Conservation (phyloP, 30 jellyfish, hydroid and myxozoan species). For the Nemopilema nomurai region DNA sequence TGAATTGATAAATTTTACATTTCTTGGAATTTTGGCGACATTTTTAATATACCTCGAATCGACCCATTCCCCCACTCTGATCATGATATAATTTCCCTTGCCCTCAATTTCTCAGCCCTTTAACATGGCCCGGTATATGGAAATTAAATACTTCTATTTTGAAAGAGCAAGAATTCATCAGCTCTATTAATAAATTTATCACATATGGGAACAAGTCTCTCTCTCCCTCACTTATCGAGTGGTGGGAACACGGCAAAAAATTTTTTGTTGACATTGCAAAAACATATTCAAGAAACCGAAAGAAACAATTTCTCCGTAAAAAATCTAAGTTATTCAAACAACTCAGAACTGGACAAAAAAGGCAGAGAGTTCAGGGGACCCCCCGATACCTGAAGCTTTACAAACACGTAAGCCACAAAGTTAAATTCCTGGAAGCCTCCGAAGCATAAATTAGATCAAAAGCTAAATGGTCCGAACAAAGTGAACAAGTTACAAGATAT, state of each 20-base stretch:
- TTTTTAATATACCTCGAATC: not conserved
- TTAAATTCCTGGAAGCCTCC: not conserved
- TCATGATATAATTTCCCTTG: not conserved
- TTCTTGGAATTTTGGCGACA: not conserved
- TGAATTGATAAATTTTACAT: slow-evolving; percentile 2
- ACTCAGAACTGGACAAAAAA: not conserved
- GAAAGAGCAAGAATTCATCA: not conserved
- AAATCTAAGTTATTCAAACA: not conserved
- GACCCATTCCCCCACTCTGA: slow-evolving; percentile 21
- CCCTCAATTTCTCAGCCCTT: not conserved
- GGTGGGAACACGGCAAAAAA: slow-evolving; percentile 8
- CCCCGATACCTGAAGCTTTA: slow-evolving; percentile 1
- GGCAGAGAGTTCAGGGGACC: slow-evolving; percentile 1
- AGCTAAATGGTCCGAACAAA: slow-evolving; percentile 21
- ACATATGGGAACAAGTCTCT: not conserved
- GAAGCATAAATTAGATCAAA: slow-evolving; percentile 11
- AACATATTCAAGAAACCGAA: not conserved
- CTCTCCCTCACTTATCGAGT: not conserved
- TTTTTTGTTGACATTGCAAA: not conserved
- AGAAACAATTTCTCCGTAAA: not conserved
- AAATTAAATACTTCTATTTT: slow-evolving; percentile 11
- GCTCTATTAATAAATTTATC: not conserved
- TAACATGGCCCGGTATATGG: slow-evolving; percentile 14
- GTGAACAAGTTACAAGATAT: not conserved
- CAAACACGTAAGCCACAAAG: not conserved